These are phyloP conservation scores for Diarsia mendica DNA, from an alignment of 2,888 invertebrate genomes.

Conservation along the genomic window DNA sequence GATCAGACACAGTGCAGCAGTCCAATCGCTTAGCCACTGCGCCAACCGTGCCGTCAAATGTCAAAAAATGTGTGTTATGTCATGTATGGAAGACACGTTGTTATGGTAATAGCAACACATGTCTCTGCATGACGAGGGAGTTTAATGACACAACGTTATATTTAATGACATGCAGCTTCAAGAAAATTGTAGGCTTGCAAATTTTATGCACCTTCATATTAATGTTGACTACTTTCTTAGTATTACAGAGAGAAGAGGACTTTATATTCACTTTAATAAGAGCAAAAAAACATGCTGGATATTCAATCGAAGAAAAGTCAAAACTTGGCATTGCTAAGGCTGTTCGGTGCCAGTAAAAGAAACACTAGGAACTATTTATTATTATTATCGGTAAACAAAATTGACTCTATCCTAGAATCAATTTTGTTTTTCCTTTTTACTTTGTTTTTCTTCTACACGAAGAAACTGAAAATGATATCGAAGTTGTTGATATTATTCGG, in stretches of 20 bases:
- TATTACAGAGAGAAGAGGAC: not conserved
- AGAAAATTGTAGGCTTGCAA: constrained; percentile 7
- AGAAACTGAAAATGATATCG: not conserved
- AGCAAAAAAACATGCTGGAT: not conserved
- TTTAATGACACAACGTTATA: constrained; percentile 10
- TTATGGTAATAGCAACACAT: constrained; percentile 28
- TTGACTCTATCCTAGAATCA: too few relatives aligned
- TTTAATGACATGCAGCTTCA: constrained; percentile 1
- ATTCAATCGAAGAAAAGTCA: not conserved
- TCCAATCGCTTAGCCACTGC: too few relatives aligned
- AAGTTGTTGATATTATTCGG: not conserved
- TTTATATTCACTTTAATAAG: not conserved
- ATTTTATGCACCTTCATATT: too few relatives aligned
- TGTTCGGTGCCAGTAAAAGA: constrained; percentile 8
- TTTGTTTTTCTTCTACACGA: constrained; percentile 1
- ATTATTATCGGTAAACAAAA: not conserved
- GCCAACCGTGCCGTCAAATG: too few relatives aligned
- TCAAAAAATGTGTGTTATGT: too few relatives aligned
- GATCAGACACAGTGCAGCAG: too few relatives aligned
- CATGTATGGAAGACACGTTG: constrained; percentile 11
- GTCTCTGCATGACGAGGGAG: constrained; percentile 16
- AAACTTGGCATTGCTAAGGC: constrained; percentile 4
- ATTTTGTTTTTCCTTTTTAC: constrained; percentile 10
- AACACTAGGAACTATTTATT: not conserved
- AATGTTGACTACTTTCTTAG: not conserved